Percentiles rank a stretch among this genome's conserved stretches.
phyloP scores from a whole-genome alignment of 1,140 invertebrate species.

The Samia ricini region DNA sequence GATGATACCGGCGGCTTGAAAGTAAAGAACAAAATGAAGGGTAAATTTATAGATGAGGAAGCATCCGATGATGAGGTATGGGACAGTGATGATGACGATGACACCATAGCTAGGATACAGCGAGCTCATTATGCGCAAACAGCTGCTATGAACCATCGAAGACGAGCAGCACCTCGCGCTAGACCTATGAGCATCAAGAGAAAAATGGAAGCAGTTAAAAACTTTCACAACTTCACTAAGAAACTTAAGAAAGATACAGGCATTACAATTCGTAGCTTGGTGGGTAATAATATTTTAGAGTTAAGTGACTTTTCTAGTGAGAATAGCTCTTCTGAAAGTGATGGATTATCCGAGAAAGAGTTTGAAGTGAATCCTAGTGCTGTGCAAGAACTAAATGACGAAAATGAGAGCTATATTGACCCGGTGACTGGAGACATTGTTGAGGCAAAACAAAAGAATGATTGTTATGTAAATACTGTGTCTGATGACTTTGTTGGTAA shows the following conservation, averaged over 20 bases:
- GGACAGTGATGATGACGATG: conserved; percentile 70
- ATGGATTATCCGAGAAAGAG: conserved; percentile 72
- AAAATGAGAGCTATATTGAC: conserved; percentile 75
- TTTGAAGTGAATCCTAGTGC: conserved; percentile 72
- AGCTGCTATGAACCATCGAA: conserved; percentile 62
- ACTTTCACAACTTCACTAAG: conserved; percentile 75
- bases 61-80: conserved; percentile 60
- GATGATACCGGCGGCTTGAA: conserved; percentile 50
- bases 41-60: conserved; percentile 50
- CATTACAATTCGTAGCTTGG: conserved; percentile 71
- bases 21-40: conserved; percentile 52
- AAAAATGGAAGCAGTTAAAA: conserved; percentile 73
- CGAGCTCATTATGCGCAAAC: conserved; percentile 65
- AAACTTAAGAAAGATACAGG: conserved; percentile 76
- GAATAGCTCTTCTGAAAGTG: conserved; percentile 63
- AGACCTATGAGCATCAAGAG: conserved; percentile 66
- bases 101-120: conserved; percentile 68
- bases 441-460: conserved; percentile 36
- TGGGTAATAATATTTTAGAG: conserved; percentile 72
- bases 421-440: conserved; percentile 75
- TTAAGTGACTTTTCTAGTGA: conserved; percentile 74
- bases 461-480: conserved; percentile 7
- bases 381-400: conserved; percentile 67
- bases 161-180: conserved; percentile 43
- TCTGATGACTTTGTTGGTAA: background rate